A percentile compares a stretch with the other conserved stretches of the same genome.
Conservation (phyloP, 1,140 invertebrate species). For the Drosophila nasuta region DNA sequence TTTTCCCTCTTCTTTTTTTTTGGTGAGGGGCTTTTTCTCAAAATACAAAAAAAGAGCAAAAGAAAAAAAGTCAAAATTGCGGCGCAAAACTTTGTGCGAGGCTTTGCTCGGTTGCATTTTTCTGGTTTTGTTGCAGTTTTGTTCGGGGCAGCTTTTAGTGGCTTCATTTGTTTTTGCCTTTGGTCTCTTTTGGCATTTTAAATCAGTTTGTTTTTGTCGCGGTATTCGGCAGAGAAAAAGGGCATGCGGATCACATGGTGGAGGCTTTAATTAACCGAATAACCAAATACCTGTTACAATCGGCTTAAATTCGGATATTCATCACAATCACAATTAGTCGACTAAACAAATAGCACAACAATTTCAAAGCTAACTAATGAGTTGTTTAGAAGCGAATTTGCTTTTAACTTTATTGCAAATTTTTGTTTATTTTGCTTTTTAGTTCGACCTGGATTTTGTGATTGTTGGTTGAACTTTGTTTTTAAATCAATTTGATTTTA, state of each 20-base stretch:
- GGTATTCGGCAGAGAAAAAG: not conserved
- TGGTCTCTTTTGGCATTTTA: constrained; percentile 26
- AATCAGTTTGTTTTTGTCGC: constrained; percentile 22
- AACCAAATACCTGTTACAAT: constrained; percentile 9
- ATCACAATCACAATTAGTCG: not conserved
- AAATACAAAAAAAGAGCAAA: not conserved
- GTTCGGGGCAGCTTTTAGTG: constrained; percentile 44
- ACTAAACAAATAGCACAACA: not conserved
- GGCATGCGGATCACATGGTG: not conserved
- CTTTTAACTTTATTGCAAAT: not conserved
- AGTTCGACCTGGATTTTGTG: too few relatives aligned
- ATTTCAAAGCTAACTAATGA: not conserved
- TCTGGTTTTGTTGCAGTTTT: constrained; percentile 26
- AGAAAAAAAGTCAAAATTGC: constrained; percentile 1
- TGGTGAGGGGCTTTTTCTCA: not conserved
- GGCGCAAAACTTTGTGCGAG: constrained; percentile 35
- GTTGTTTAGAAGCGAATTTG: not conserved
- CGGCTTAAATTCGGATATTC: not conserved
- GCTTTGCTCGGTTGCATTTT: constrained; percentile 44
- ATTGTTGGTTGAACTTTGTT: not conserved
- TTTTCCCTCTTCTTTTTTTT: not conserved
- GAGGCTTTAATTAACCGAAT: constrained; percentile 28
- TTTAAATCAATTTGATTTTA: too few relatives aligned
- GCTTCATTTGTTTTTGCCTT: constrained; percentile 47
- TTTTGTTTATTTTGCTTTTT: not conserved